Evolutionary conservation across 2,797 vertebrate genomes (phyloP).

Genomic region (Manis crassicaudata): DNA sequence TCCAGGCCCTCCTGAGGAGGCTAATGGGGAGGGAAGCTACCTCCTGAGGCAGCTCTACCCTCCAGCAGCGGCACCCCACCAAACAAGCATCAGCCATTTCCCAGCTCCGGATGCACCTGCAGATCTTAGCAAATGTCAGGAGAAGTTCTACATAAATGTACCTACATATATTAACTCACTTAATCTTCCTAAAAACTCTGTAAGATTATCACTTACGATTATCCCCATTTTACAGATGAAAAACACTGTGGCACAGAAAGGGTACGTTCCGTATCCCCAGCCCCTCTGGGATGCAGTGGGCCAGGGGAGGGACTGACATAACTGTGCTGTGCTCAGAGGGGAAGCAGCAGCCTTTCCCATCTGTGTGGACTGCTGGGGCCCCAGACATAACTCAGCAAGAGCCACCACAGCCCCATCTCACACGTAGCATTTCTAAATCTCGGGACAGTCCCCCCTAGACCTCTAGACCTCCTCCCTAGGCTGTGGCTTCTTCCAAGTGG

Average conservation of each 20-base stretch:
- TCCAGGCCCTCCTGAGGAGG: background rate
- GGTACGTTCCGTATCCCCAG: background rate
- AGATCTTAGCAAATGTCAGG: background rate
- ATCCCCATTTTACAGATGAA: conserved; percentile 22
- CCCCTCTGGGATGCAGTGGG: background rate
- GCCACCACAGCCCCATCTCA: background rate
- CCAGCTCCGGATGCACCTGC: background rate
- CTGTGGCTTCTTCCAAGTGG: background rate
- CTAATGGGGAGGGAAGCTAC: background rate
- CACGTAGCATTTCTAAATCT: background rate
- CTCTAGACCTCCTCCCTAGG: background rate
- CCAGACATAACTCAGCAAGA: background rate
- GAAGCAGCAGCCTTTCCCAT: background rate
- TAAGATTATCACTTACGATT: conserved; percentile 12
- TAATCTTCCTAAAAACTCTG: conserved; percentile 24
- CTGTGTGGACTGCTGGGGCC: background rate
- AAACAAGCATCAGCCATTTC: background rate
- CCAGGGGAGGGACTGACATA: background rate
- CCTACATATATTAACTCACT: background rate
- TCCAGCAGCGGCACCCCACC: background rate
- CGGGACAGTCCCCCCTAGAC: background rate
- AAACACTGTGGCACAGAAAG: background rate
- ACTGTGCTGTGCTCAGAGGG: background rate
- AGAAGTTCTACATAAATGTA: background rate
- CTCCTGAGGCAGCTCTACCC: background rate